Conservation (phyloP, 1,140 invertebrate species). For the Drosophila nebulosa region DNA sequence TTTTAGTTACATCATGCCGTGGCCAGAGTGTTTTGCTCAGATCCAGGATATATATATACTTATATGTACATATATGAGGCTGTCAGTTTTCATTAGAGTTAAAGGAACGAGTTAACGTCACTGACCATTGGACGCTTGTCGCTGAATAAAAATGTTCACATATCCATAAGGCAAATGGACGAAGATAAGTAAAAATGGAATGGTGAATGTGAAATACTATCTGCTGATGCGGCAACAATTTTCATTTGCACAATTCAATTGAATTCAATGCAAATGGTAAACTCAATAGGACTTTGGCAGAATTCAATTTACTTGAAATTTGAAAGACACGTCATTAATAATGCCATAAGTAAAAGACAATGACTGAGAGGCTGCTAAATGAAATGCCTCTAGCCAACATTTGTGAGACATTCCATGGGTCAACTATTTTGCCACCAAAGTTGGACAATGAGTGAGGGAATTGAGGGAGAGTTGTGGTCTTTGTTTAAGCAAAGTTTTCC, state of each 20-base stretch:
- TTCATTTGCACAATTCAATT: not conserved
- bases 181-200: not conserved
- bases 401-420: conserved; percentile 21
- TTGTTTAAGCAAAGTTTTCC: conserved; percentile 51
- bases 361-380: not conserved
- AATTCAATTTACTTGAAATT: not conserved
- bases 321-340: not conserved
- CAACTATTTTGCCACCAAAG: not conserved
- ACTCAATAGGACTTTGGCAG: not conserved
- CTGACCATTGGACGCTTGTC: conserved; percentile 22
- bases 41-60: conserved; percentile 2
- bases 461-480: conserved; percentile 15
- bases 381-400: not conserved
- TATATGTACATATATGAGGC: not conserved
- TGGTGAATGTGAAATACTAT: not conserved
- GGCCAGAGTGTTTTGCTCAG: not conserved
- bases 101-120: conserved; percentile 7
- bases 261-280: not conserved
- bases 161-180: not conserved
- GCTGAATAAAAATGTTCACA: conserved; percentile 17
- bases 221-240: conserved; percentile 6
- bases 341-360: conserved; percentile 30
- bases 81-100: conserved; percentile 44
- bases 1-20: conserved; percentile 5
- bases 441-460: not conserved